A percentile compares a stretch with the other conserved stretches of the same genome.
phyloP scores from a whole-genome alignment of 2,888 invertebrate genomes.

The Tipula vernalis region DNA sequence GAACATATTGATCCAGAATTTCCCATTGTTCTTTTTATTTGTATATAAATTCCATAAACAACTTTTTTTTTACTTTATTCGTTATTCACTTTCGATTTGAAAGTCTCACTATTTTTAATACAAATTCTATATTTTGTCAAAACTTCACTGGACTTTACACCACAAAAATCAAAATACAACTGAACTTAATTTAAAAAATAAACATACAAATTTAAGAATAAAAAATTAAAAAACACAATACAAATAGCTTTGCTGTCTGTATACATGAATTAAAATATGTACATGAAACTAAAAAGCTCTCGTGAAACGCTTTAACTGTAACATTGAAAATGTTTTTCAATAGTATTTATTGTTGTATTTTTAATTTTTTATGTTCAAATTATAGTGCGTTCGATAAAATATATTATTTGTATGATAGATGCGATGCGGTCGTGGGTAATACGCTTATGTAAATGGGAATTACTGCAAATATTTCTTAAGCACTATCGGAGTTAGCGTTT shows the following conservation, averaged over 20 bases:
- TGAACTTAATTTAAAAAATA: not conserved
- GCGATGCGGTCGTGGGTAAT: no score
- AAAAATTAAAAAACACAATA: not conserved
- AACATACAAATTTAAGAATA: not conserved
- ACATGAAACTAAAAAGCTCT: not conserved
- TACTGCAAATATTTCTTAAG: no score
- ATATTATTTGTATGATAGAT: not conserved
- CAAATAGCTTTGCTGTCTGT: not conserved
- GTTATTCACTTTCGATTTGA: not conserved
- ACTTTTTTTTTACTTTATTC: not conserved
- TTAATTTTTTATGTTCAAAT: not conserved
- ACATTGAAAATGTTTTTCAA: not conserved
- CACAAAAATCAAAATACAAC: not conserved
- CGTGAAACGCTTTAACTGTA: not conserved
- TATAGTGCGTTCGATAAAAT: not conserved
- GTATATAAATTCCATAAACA: not conserved
- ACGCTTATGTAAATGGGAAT: no score
- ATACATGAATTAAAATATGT: not conserved
- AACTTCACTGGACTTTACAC: not conserved
- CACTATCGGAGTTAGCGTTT: no score
- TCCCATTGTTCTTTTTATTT: constrained; percentile 24
- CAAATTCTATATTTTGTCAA: not conserved
- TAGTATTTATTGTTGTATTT: not conserved
- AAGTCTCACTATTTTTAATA: not conserved
- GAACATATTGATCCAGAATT: constrained; percentile 33